Conservation (phyloP, 2,113 vertebrate genomes). For the Cochlearius cochlearius region DNA sequence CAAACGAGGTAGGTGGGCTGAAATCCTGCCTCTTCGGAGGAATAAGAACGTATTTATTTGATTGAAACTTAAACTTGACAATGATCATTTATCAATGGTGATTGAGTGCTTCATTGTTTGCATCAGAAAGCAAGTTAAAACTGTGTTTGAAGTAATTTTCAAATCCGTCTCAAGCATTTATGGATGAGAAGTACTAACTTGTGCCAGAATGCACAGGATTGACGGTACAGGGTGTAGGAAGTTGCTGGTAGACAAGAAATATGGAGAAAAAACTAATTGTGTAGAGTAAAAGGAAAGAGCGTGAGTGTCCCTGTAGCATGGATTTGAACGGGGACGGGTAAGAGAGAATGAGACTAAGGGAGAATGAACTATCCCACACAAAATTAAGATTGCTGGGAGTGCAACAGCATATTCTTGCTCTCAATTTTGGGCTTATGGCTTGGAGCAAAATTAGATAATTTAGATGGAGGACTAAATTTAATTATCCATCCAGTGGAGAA, state of each 20-base stretch:
- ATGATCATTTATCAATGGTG: background rate
- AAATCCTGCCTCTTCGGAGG: background rate
- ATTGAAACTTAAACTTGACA: background rate
- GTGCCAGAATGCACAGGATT: background rate
- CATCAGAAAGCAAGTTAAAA: background rate
- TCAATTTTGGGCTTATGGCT: background rate
- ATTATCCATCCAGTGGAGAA: background rate
- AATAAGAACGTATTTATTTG: background rate
- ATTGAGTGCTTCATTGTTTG: background rate
- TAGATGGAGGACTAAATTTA: background rate
- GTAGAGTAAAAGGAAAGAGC: background rate
- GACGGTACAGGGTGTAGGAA: background rate
- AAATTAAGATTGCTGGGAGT: background rate
- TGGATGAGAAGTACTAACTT: background rate
- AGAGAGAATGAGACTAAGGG: background rate
- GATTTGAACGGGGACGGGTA: background rate
- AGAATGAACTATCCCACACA: background rate
- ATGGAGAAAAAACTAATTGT: background rate
- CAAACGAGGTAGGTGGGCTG: background rate
- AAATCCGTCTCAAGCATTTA: background rate
- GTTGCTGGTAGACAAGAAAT: background rate
- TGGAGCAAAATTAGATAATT: background rate
- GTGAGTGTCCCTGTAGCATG: background rate
- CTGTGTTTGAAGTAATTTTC: background rate
- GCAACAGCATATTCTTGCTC: background rate